Base-by-base conservation (phyloP, 1,140 invertebrate genomes). In the Temnothorax longispinosus region DNA sequence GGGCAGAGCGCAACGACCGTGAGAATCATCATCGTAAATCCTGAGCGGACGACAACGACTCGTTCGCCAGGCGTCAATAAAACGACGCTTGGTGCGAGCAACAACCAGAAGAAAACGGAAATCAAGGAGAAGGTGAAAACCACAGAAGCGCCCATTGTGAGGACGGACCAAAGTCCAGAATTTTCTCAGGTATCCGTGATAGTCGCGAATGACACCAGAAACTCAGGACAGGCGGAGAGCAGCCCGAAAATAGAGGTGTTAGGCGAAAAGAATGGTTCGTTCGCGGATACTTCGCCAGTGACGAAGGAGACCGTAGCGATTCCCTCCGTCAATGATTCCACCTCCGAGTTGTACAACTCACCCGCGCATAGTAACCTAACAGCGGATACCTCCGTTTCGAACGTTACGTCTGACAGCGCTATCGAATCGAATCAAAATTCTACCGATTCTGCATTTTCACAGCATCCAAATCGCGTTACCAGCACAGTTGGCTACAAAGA, bases 121-220 rank as follows among this genome's bases (percentile, higher is more conserved):
- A 21, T 47, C 4, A 74, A 13, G 1, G 80, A 84, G 8, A 75
- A 50, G 13, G 0, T 50, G 13, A 75, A 84, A 47, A 50, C 69
- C 7, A 84, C 80, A 4, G 80, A 84, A 18, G 44, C 69, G 18
- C 27, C 69, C 1, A 15, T 58, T 72, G 27, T 74, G 32, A 82
- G 27, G n/a, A 74, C 54, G 13, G 69, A 84, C 2, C 32, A 18
- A 1, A 52, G n/a, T 62, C 13, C 41, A 7, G 65, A 56, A n/a
- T 54, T 32, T n/a, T 21, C 60, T 44, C 56, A 41, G 1, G 41
- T 18, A 47, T 54, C 52, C 27, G 67, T 35, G 11, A 82, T 74
- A 82, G 8, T 82, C 10, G 27, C 27, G 15, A 50, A 38, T 47
- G 18, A 35, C 7, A 69, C n/a, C 6, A 27, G 15, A 60, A 72